Base-by-base conservation (phyloP, 2,113 vertebrate species). In the Sceloporus undulatus region DNA sequence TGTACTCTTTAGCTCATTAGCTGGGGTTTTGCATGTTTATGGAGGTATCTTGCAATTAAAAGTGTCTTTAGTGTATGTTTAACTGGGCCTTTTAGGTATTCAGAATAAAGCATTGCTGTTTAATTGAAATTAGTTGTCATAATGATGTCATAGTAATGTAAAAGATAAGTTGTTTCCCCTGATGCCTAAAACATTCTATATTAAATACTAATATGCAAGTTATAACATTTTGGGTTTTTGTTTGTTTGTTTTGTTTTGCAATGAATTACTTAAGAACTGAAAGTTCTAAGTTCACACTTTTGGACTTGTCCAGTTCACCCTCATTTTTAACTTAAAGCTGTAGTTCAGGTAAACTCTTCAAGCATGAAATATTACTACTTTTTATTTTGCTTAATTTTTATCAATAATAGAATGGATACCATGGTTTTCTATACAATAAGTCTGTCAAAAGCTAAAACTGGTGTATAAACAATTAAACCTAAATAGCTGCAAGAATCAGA, bases 1-100 rank as follows among this genome's bases (percentile, higher is more conserved):
- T 81, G 94, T 96, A 96, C 91, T 95, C 92, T 95, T 97, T 97
- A 96, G 94, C 96, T 97, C 96, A 96, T 97, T 97, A 97, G 94
- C 94, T 96, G 89, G 85, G 62, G 56, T 96, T 96, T 96, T 97
- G 94, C 94, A 96, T 96, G 94, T 97, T 97, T 97, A 96, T 97
- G 94, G 96, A 94, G 94, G 92, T 95, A 96, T 95, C 93, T 96
- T 95, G 94, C 96, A 97, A 97, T 97, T 96, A 97, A 95, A 97
- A 96, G 93, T 92, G 91, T 93, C 95, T 96, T 95, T 96, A 96
- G 91, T 0, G 88, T 97, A 93, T 93, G 86, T 91, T 93, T 97
- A 97, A 95, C 93, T 96, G 93, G 95, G 90, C 91, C 88, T 95
- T 97, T 96, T 96, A 97, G 93, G 94, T 95, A 91, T 94, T 95